These are phyloP conservation scores for Poliocrania exsul DNA, from an alignment of 2,797 vertebrate species.

Conservation along the genomic window DNA sequence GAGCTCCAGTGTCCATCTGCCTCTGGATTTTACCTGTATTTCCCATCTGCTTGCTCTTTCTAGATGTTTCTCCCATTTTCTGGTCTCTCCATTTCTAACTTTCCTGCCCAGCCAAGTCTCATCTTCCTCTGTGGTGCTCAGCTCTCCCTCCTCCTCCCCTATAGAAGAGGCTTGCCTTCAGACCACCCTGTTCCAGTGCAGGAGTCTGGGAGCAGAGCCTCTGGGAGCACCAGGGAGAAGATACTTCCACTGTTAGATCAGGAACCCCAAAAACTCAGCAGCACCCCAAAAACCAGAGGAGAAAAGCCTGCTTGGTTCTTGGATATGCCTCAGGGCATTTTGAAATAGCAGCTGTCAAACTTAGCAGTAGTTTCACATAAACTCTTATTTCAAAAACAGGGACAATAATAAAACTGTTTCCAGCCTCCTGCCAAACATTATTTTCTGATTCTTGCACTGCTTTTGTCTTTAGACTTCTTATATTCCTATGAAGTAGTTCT, in stretches of 20 bases:
- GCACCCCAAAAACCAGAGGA: background rate
- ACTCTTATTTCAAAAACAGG: background rate
- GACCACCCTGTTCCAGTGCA: accelerated
- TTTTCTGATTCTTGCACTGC: background rate
- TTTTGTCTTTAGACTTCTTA: background rate
- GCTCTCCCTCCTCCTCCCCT: background rate
- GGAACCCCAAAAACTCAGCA: background rate
- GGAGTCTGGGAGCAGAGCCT: background rate
- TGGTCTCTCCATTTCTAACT: background rate
- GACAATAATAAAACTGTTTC: background rate
- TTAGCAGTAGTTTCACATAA: background rate
- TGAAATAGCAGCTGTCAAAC: background rate
- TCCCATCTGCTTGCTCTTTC: background rate
- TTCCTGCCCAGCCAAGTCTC: background rate
- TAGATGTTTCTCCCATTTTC: background rate
- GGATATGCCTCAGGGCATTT: background rate
- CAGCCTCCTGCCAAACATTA: accelerated
- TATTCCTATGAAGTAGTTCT: background rate
- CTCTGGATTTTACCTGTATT: background rate
- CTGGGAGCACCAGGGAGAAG: background rate
- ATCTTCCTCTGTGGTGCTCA: background rate
- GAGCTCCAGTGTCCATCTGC: accelerated
- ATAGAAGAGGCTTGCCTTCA: background rate
- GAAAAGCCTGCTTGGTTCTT: background rate
- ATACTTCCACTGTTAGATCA: background rate